phyloP scores from a whole-genome alignment of 2,113 vertebrate genomes.

The Leiothrix lutea region DNA sequence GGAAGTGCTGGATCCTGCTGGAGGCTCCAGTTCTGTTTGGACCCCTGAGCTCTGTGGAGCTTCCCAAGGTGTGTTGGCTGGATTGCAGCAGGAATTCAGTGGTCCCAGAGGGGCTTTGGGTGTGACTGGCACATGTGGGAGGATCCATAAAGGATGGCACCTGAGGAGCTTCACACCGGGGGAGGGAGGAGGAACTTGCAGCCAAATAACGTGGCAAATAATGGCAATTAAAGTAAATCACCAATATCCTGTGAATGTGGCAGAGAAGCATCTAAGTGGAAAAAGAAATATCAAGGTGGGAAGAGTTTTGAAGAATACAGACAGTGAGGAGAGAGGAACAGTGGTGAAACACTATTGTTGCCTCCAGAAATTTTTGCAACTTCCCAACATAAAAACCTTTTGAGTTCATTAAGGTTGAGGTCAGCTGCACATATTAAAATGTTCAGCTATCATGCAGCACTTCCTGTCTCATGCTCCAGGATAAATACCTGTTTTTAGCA shows the following conservation, averaged over 20 bases:
- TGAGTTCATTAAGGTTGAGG: background rate
- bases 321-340: accelerated
- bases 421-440: background rate
- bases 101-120: background rate
- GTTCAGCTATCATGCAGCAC: background rate
- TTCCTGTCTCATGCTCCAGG: background rate
- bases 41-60: background rate
- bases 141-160: accelerated
- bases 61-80: background rate
- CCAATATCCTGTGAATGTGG: background rate
- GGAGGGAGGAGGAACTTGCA: background rate
- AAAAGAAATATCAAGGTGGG: background rate
- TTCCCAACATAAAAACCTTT: background rate
- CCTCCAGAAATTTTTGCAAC: background rate
- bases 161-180: accelerated
- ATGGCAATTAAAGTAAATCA: background rate
- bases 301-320: background rate
- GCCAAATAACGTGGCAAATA: accelerated
- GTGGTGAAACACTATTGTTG: background rate
- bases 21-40: too few relatives aligned
- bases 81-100: background rate
- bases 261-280: background rate
- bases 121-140: accelerated
- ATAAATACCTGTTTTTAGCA: background rate
- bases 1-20: background rate